phyloP scores from a whole-genome alignment of 2,113 vertebrate genomes.

The Marmota flaviventris region DNA sequence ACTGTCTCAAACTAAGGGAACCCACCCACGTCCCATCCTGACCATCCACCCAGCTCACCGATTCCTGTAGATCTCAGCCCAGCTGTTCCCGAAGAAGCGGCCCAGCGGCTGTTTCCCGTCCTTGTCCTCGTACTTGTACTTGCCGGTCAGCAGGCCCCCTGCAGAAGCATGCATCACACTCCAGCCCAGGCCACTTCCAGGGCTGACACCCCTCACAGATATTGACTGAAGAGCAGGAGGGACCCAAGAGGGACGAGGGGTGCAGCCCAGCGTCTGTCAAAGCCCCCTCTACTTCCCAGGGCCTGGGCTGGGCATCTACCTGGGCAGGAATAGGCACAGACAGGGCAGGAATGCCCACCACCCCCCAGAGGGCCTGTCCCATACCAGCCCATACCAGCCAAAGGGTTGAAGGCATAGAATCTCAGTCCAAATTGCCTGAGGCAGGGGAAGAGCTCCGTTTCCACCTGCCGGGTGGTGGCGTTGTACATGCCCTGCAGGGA shows the following conservation, averaged over 20 bases:
- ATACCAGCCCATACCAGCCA: slow-evolving; percentile 90
- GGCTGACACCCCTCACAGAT: rapidly evolving
- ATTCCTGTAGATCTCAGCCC: slow-evolving; percentile 92
- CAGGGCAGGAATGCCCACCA: neutral
- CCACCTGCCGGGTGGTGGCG: slow-evolving; percentile 94
- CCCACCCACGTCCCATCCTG: neutral
- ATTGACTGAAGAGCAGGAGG: rapidly evolving
- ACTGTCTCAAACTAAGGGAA: neutral
- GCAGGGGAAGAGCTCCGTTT: slow-evolving; percentile 94
- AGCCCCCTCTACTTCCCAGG: neutral
- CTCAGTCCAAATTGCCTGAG: slow-evolving; percentile 91
- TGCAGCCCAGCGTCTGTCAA: neutral
- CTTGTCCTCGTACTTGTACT: slow-evolving; percentile 95
- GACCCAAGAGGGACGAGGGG: neutral
- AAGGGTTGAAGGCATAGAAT: slow-evolving; percentile 96
- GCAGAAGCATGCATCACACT: slow-evolving; percentile 6
- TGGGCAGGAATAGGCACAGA: neutral
- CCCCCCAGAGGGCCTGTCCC: neutral
- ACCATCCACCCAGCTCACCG: slow-evolving; percentile 85
- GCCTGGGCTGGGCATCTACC: neutral
- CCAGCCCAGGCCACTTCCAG: neutral
- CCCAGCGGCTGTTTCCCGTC: slow-evolving; percentile 87
- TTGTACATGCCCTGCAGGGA: slow-evolving; percentile 96
- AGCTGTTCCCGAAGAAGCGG: slow-evolving; percentile 94
- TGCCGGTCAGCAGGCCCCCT: slow-evolving; percentile 96